Evolutionary conservation across 2,888 invertebrate species (phyloP).

Genomic region (Ichneumoninae sp.): DNA sequence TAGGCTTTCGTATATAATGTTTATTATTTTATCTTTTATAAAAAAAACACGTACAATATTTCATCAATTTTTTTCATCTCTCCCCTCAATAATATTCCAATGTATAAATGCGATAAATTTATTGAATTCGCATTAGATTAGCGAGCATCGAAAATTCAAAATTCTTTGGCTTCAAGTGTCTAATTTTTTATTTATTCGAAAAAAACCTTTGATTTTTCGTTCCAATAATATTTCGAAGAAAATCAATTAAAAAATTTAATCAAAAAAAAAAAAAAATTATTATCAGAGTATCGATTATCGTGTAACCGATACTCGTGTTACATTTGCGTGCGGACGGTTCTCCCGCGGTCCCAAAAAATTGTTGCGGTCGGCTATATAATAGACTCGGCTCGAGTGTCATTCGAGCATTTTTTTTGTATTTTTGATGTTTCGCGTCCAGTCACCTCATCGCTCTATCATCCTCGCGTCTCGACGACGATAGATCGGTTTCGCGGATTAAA

Average conservation of each 20-base stretch:
- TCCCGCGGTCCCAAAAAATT: conserved; percentile 3
- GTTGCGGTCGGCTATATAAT: background rate
- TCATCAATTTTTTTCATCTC: background rate
- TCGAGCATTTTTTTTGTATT: conserved; percentile 14
- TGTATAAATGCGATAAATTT: background rate
- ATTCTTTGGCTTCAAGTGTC: too few species aligned
- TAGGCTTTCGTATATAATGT: background rate
- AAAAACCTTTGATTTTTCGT: background rate
- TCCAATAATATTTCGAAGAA: background rate
- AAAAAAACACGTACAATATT: background rate
- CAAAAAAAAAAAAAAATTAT: background rate
- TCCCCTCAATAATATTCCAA: background rate
- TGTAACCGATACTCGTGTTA: conserved; percentile 6
- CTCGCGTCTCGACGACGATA: background rate
- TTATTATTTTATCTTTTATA: background rate
- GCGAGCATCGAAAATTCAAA: too few species aligned
- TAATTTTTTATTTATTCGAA: too few species aligned
- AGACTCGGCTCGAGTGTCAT: conserved; percentile 4
- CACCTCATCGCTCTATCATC: background rate
- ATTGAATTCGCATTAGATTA: background rate
- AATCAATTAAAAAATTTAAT: background rate
- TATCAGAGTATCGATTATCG: conserved; percentile 7
- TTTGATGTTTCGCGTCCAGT: background rate
- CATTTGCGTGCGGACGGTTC: background rate
- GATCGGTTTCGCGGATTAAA: background rate